Base-by-base conservation (phyloP, 1,140 invertebrate species). In the Rhagoletis pomonella region DNA sequence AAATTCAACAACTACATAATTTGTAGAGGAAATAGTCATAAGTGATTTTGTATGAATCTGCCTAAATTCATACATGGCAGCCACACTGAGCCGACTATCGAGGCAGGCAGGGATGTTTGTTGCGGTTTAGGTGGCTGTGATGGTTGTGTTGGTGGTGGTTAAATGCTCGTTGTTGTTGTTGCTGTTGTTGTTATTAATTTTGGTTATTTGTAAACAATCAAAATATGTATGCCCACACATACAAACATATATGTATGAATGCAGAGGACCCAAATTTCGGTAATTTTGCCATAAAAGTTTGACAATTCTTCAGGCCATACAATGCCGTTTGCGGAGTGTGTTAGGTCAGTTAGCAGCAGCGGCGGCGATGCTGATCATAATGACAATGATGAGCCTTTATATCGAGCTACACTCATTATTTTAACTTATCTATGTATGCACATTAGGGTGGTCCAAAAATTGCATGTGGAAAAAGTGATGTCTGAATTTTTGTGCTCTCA, bases 161-260 rank as follows among this genome's bases (percentile, higher is more conserved):
- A 55, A 55, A 59, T 59, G 58, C 58, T 59, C 58, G 7, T 12
- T 59, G 50, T 55, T 55, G 5, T 55, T 55, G 50, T 55, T 55
- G 10, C 2, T 55, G 50, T 81, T 81, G n/a, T 58, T 81, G 50
- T 29, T 55, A 81, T 81, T 81, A 81, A 81, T 81, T 81, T 81
- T 29, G 73, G 47, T 81, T 55, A 81, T 81, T 81, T 81, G 73
- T 81, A 81, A 81, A 81, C 73, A 81, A 81, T 81, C 7, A 81
- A 81, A 81, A 55, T 58, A 81, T 19, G 17, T 62, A 14, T 14
- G 29, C 29, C 29, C 29, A 29, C 29, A 29, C 29, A 29, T 29
- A 29, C 29, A 29, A 29, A 29, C 29, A 29, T 29, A 29, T 29
- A 29, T 29, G 29, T 29, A 29, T 29, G 29, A 29, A 29, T n/a